phyloP scores from a whole-genome alignment of 2,797 vertebrate genomes.

The Hyperoplus lanceolatus region DNA sequence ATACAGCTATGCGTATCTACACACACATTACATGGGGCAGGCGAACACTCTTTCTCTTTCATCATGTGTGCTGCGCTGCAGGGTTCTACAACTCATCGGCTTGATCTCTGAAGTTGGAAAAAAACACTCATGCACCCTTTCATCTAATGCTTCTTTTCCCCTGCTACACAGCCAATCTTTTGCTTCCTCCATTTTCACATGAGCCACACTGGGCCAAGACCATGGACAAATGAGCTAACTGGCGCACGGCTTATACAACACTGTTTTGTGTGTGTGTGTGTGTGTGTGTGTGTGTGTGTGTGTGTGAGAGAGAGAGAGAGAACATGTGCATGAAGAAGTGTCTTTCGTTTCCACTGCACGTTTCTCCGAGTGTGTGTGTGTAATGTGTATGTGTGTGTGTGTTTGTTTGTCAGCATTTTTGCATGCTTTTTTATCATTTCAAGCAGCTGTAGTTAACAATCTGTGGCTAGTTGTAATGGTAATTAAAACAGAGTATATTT shows the following conservation, averaged over 20 bases:
- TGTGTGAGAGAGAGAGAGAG: background rate
- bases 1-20: constrained; percentile 7
- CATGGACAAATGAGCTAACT: constrained; percentile 70
- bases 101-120: constrained; percentile 78
- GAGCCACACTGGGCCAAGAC: constrained; percentile 42
- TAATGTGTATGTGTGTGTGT: background rate
- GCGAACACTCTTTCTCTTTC: constrained; percentile 72
- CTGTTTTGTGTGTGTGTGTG: constrained; percentile 13
- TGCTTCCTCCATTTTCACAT: constrained; percentile 58
- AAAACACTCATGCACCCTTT: constrained; percentile 72
- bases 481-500: constrained; percentile 31
- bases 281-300: constrained; percentile 12
- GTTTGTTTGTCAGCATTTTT: background rate
- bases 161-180: constrained; percentile 62
- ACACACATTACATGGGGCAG: constrained; percentile 45
- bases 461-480: constrained; percentile 24
- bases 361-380: background rate
- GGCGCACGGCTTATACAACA: constrained; percentile 64
- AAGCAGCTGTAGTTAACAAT: constrained; percentile 22
- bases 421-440: constrained; percentile 9
- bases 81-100: constrained; percentile 78
- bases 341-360: background rate
- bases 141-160: constrained; percentile 59
- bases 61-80: constrained; percentile 75
- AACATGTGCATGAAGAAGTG: constrained; percentile 3